Evolutionary conservation across 1,140 invertebrate genomes (phyloP).

Genomic region (Ceratina australensis): DNA sequence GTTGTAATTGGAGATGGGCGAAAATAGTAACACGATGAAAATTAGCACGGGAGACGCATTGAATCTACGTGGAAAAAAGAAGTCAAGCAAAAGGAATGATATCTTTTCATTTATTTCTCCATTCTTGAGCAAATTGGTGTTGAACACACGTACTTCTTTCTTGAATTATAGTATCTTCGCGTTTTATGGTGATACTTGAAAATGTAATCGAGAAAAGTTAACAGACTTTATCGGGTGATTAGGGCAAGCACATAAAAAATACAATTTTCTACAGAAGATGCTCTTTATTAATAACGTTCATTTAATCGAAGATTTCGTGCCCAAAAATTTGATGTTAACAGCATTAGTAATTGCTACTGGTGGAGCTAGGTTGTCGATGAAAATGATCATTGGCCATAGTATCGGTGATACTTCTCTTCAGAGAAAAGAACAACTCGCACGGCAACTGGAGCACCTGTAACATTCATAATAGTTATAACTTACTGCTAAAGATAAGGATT

Average conservation of each 20-base stretch:
- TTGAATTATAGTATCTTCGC: no score
- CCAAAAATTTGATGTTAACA: no score
- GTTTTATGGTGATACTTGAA: no score
- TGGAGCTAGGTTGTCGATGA: neutral
- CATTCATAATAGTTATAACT: neutral
- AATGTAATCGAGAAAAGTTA: no score
- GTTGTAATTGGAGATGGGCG: neutral
- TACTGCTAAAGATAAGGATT: neutral
- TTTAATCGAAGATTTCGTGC: no score
- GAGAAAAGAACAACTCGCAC: neutral
- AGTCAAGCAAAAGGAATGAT: neutral
- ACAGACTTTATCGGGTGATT: no score
- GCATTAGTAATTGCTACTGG: conserved; percentile 32
- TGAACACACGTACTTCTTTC: no score
- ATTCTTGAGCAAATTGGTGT: no score
- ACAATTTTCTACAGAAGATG: no score
- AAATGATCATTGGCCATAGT: neutral
- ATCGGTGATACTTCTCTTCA: neutral
- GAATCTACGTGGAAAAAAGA: neutral
- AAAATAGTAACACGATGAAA: conserved; percentile 16
- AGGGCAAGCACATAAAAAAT: no score
- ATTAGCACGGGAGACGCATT: no score
- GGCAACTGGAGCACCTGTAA: conserved; percentile 13
- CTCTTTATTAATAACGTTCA: neutral
- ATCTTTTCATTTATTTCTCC: no score